Conservation (phyloP, 2,797 vertebrate genomes). For the Serranus cabrilla region DNA sequence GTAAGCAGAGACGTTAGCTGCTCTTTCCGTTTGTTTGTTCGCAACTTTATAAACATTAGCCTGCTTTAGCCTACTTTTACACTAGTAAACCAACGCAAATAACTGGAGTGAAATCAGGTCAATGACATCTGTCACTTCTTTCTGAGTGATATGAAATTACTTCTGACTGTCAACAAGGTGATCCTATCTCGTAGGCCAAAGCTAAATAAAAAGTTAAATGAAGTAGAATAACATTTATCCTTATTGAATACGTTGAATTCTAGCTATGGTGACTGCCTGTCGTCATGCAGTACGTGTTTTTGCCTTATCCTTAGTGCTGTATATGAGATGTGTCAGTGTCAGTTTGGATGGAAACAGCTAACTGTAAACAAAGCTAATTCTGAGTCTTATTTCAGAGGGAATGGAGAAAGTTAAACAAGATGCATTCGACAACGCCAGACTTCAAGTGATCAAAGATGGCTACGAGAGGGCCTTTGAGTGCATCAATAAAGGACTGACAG, state of each 20-base stretch:
- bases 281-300: not conserved
- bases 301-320: not conserved
- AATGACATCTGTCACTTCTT: not conserved
- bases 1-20: not conserved
- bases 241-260: not conserved
- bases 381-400: constrained; percentile 54
- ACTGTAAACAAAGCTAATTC: not conserved
- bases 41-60: not conserved
- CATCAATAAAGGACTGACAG: constrained; percentile 91
- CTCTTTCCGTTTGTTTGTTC: not conserved
- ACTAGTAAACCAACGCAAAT: not conserved
- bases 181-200: not conserved
- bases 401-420: constrained; percentile 89
- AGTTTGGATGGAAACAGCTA: not conserved
- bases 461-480: constrained; percentile 92
- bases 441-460: constrained; percentile 93
- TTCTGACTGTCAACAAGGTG: not conserved
- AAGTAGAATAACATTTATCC: not conserved
- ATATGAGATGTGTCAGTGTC: not conserved
- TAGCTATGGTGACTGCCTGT: not conserved
- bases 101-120: not conserved
- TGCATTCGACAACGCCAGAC: constrained; percentile 87
- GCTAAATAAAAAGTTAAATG: not conserved
- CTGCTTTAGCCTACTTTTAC: not conserved
- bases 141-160: not conserved